These are phyloP conservation scores for Bembecia ichneumoniformis DNA, from an alignment of 2,888 invertebrate species.

Conservation along the genomic window DNA sequence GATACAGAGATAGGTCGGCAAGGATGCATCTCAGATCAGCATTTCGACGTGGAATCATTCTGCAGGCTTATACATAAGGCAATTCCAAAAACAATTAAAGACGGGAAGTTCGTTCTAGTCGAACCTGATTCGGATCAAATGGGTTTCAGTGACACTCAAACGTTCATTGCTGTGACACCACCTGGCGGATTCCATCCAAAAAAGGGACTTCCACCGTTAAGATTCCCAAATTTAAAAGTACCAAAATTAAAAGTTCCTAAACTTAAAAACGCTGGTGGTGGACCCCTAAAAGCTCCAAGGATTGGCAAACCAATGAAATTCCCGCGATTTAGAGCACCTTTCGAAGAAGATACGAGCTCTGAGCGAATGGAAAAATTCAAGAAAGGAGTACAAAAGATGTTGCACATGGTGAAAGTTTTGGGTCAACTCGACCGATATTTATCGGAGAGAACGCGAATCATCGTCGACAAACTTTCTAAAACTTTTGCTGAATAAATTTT, in stretches of 20 bases:
- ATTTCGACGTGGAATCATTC: conserved; percentile 40
- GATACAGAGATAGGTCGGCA: not conserved
- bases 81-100: conserved; percentile 46
- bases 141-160: conserved; percentile 35
- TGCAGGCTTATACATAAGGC: conserved; percentile 49
- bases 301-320: conserved; percentile 34
- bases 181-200: conserved; percentile 37
- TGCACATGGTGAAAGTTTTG: conserved; percentile 54
- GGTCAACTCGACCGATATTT: conserved; percentile 56
- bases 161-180: conserved; percentile 36
- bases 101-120: conserved; percentile 43
- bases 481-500: conserved; percentile 40
- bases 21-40: conserved; percentile 3
- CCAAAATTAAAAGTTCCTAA: conserved; percentile 38
- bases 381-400: conserved; percentile 56
- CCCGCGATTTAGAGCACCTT: conserved; percentile 21
- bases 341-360: conserved; percentile 45
- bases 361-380: conserved; percentile 57
- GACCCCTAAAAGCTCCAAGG: conserved; percentile 27
- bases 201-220: conserved; percentile 27
- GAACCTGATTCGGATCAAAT: conserved; percentile 37
- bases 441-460: conserved; percentile 51
- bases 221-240: conserved; percentile 32
- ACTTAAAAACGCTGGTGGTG: conserved; percentile 13
- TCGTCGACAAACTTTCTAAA: conserved; percentile 53